Evolutionary conservation across 2,888 invertebrate genomes (phyloP).

Genomic region (Synanthedon formicaeformis): DNA sequence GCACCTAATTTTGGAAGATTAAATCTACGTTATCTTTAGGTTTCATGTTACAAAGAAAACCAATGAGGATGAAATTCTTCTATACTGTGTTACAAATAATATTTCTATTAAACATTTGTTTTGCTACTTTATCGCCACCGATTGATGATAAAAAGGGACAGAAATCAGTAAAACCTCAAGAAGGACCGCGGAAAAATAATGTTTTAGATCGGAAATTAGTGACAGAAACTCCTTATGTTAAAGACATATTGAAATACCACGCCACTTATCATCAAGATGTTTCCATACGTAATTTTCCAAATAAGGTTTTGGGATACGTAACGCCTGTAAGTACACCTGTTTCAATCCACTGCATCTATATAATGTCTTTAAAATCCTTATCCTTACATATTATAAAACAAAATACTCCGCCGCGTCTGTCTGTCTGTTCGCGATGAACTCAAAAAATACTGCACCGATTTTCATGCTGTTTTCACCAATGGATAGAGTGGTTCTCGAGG

Average conservation of each 20-base stretch:
- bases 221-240: conserved; percentile 73
- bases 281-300: conserved; percentile 74
- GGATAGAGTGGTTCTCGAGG: too few relatives aligned
- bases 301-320: conserved; percentile 88
- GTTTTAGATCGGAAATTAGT: conserved; percentile 81
- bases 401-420: too few relatives aligned
- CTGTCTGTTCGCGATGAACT: too few relatives aligned
- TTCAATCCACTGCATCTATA: too few relatives aligned
- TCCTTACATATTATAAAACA: too few relatives aligned
- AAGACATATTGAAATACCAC: conserved; percentile 82
- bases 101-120: conserved; percentile 44
- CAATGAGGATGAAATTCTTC: conserved; percentile 49
- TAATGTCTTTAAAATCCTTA: too few relatives aligned
- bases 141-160: conserved; percentile 50
- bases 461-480: too few relatives aligned
- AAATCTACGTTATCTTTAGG: too few relatives aligned
- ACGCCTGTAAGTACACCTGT: conserved; percentile 77
- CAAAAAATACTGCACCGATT: too few relatives aligned
- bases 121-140: conserved; percentile 59
- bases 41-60: background rate
- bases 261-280: conserved; percentile 81
- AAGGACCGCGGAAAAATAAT: conserved; percentile 72
- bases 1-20: too few relatives aligned
- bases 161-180: conserved; percentile 56
- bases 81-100: conserved; percentile 38